phyloP scores from a whole-genome alignment of 1,140 invertebrate genomes.

The Pomacea maculata region DNA sequence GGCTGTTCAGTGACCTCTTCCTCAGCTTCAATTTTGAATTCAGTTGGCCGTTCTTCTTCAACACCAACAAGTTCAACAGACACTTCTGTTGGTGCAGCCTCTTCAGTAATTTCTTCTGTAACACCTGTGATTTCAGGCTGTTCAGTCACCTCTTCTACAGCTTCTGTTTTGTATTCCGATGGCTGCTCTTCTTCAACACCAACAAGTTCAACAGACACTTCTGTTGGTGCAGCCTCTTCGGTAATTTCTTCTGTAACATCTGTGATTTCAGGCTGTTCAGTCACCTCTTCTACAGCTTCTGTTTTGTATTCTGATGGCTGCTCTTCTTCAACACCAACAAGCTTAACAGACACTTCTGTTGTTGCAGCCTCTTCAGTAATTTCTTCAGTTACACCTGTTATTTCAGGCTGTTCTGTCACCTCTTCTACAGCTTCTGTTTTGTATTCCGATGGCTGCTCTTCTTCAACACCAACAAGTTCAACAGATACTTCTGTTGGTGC shows the following conservation, averaged over 20 bases:
- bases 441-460: constrained; percentile 31
- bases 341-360: constrained; percentile 41
- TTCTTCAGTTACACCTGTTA: constrained; percentile 33
- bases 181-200: constrained; percentile 34
- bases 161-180: constrained; percentile 34
- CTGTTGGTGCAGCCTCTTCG: constrained; percentile 30
- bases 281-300: constrained; percentile 34
- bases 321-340: constrained; percentile 33
- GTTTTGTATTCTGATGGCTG: constrained; percentile 35
- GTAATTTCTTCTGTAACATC: constrained; percentile 31
- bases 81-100: constrained; percentile 31
- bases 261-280: constrained; percentile 32
- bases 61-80: constrained; percentile 34
- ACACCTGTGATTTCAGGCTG: constrained; percentile 31
- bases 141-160: constrained; percentile 27
- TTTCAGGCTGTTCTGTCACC: constrained; percentile 32
- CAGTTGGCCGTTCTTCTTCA: constrained; percentile 27
- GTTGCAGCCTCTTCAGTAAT: constrained; percentile 31
- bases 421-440: constrained; percentile 34
- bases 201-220: constrained; percentile 33
- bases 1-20: constrained; percentile 35
- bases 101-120: constrained; percentile 30
- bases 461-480: constrained; percentile 30
- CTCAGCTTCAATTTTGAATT: constrained; percentile 33
- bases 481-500: constrained; percentile 31